A percentile compares a stretch with the other conserved stretches of the same genome.
Evolutionary conservation across 2,113 vertebrate species (phyloP).

Genomic region (Astur gentilis): DNA sequence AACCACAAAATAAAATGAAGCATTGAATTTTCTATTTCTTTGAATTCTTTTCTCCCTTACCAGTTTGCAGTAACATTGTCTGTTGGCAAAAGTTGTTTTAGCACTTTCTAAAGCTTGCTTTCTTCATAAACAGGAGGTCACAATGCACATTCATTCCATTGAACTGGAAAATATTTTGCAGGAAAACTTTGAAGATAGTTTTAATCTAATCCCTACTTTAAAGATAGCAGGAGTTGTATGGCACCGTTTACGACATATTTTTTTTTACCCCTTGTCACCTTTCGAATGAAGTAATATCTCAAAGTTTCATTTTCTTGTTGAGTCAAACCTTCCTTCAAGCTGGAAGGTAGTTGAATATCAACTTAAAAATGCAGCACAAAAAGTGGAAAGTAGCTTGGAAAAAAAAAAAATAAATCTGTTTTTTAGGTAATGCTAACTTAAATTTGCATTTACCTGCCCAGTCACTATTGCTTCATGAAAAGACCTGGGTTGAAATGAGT

Average conservation of each 20-base stretch:
- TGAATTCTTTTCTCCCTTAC: background rate
- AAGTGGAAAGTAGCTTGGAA: background rate
- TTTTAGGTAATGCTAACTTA: background rate
- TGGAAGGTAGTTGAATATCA: background rate
- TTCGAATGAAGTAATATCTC: background rate
- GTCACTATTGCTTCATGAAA: background rate
- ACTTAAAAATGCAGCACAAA: background rate
- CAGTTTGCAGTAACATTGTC: background rate
- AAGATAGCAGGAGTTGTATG: background rate
- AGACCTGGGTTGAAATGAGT: background rate
- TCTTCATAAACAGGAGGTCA: background rate
- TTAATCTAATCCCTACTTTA: background rate
- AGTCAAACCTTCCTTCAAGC: background rate
- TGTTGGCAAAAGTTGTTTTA: background rate
- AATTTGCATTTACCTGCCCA: background rate
- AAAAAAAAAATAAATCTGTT: background rate
- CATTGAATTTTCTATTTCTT: background rate
- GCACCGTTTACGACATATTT: fast-evolving
- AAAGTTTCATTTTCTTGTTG: background rate
- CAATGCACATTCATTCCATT: background rate
- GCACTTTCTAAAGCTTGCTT: background rate
- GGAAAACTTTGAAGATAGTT: background rate
- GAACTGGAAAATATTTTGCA: background rate
- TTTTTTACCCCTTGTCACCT: background rate
- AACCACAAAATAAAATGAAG: background rate